phyloP scores from a whole-genome alignment of 2,797 vertebrate genomes.

The Sebastiscus albofasciatus region DNA sequence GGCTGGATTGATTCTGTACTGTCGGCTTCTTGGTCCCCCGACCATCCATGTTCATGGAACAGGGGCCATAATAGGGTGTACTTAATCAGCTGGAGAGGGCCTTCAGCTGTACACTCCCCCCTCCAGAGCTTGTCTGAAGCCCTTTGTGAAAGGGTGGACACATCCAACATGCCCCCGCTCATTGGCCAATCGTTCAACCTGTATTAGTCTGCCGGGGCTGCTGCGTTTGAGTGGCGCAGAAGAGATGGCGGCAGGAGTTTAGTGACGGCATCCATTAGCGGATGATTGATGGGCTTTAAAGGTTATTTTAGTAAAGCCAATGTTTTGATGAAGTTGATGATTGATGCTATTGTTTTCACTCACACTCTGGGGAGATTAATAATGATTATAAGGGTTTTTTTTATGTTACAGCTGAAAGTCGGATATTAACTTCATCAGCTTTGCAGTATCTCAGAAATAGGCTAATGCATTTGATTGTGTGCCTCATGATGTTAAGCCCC shows the following conservation, averaged over 20 bases:
- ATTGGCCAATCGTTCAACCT: constrained; percentile 54
- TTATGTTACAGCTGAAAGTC: constrained; percentile 32
- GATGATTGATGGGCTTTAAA: constrained; percentile 64
- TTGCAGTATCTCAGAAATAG: constrained; percentile 28
- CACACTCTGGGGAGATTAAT: constrained; percentile 47
- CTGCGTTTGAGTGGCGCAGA: constrained; percentile 43
- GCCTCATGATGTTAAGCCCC: constrained; percentile 34
- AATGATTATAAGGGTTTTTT: constrained; percentile 39
- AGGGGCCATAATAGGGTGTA: constrained; percentile 52
- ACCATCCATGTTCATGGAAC: constrained; percentile 25
- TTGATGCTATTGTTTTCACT: constrained; percentile 63
- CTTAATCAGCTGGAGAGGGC: constrained; percentile 72
- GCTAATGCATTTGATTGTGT: constrained; percentile 32
- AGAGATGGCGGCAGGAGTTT: constrained; percentile 48
- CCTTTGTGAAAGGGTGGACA: constrained; percentile 52
- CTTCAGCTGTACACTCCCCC: constrained; percentile 38
- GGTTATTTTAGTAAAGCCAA: constrained; percentile 68
- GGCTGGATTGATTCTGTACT: constrained; percentile 55
- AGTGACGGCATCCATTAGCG: constrained; percentile 60
- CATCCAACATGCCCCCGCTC: constrained; percentile 58
- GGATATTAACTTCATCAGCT: constrained; percentile 46
- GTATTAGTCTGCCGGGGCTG: constrained; percentile 35
- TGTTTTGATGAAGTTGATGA: constrained; percentile 64
- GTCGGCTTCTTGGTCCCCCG: constrained; percentile 33
- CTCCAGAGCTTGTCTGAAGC: constrained; percentile 38